Evolutionary conservation across 2,888 invertebrate species (phyloP), one percentile per base, ranked within the genome.

Genomic region (Limnephilus lunatus): DNA sequence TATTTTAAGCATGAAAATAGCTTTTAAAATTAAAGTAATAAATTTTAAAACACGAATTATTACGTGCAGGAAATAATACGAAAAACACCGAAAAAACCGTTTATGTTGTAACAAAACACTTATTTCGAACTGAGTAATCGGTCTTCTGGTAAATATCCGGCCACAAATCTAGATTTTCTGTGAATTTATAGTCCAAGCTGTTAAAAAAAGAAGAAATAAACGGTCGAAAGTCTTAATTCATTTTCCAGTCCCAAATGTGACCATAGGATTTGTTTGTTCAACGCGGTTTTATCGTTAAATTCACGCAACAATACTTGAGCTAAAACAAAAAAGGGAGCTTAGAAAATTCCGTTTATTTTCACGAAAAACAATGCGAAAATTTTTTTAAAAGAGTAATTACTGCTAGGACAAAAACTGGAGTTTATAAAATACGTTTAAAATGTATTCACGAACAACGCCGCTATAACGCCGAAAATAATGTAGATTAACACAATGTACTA

Each of bases 241-340:
- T 44, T 32, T 89, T 81, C n/a, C 80, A n/a, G 19, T 80, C 44
- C 88, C 80, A 35, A 48, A 48, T 30, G 48, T 25, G 86, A 39
- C 32, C 32, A 48, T 87, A 81, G 12, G n/a, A 30, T 89, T 89
- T 88, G 88, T 88, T 88, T 39, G 88, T 35, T 39, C 80, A 35
- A 81, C 32, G 68, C 68, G 31, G 80, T 89, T 68, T 89, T 89
- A 89, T 80, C 35, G 32, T 25, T 32, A 89, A 89, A 80, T 89
- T 89, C 88, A 89, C 81, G 88, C 88, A 89, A 81, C 88, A 89
- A 89, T 12, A 89, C 80, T 89, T 89, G 80, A 25, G 81, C 12
- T 25, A 32, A 81, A 89, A 80, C 25, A 68, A 68, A 68, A 25
- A 68, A 25, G 7, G 25, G 19, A n/a, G 68, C 25, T 68, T 68